These are phyloP conservation scores for Galbula dea DNA, from an alignment of 2,113 vertebrate species.

Conservation along the genomic window DNA sequence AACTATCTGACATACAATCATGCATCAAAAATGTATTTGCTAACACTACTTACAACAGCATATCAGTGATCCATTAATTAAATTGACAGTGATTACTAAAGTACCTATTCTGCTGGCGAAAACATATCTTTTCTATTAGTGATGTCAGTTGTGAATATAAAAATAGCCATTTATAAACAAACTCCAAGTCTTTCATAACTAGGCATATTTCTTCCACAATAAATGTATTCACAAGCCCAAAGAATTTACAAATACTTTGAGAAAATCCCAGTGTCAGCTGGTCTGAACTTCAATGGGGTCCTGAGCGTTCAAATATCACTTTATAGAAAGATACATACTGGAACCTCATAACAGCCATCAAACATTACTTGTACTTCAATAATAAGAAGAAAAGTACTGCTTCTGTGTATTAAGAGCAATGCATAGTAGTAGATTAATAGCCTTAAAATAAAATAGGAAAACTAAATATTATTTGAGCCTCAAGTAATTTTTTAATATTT, in stretches of 20 bases:
- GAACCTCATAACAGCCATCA: background rate
- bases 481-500: conserved; percentile 2
- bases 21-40: background rate
- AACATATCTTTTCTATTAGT: background rate
- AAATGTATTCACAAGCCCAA: background rate
- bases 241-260: background rate
- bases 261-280: background rate
- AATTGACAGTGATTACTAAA: conserved; percentile 11
- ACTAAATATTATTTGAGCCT: conserved; percentile 35
- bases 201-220: background rate
- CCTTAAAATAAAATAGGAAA: conserved; percentile 17
- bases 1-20: background rate
- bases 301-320: background rate
- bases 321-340: background rate
- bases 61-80: conserved; percentile 46
- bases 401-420: background rate
- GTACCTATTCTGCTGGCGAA: conserved; percentile 11
- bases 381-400: conserved; percentile 23
- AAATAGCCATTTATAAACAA: conserved; percentile 6
- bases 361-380: conserved; percentile 22
- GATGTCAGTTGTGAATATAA: background rate
- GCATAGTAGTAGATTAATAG: background rate
- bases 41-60: background rate
- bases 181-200: background rate
- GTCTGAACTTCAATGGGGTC: background rate